A percentile compares a stretch with the other conserved stretches of the same genome.
These are phyloP conservation scores for Papilio elwesi DNA, from an alignment of 2,888 invertebrate species.

Conservation along the genomic window DNA sequence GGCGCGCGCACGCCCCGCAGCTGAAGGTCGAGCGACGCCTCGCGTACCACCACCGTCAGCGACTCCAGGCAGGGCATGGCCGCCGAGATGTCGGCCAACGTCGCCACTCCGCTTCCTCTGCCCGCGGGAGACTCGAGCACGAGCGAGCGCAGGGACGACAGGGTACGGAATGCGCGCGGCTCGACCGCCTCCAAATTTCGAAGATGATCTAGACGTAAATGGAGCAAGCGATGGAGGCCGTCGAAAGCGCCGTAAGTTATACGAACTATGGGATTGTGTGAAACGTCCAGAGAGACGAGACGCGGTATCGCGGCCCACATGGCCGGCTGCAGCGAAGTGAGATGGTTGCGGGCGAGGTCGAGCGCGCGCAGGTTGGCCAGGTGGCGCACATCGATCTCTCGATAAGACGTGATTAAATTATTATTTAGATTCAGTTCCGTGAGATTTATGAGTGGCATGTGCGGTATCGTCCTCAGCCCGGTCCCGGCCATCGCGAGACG, in stretches of 20 bases:
- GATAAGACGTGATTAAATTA: slow-evolving; percentile 87
- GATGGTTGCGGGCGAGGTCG: slow-evolving; percentile 87
- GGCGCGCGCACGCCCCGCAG: slow-evolving; percentile 88
- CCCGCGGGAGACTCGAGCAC: slow-evolving; percentile 86
- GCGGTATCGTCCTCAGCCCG: slow-evolving; percentile 87
- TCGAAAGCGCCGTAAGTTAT: slow-evolving; percentile 86
- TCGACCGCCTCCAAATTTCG: slow-evolving; percentile 87
- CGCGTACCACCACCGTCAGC: slow-evolving; percentile 85
- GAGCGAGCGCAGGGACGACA: slow-evolving; percentile 86
- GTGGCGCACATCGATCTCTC: slow-evolving; percentile 86
- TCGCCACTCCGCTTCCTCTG: slow-evolving; percentile 79
- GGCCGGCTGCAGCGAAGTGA: slow-evolving; percentile 87
- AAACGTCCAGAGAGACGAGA: slow-evolving; percentile 89
- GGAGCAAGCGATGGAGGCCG: slow-evolving; percentile 87
- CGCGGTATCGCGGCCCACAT: slow-evolving; percentile 86
- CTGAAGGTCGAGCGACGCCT: slow-evolving; percentile 87
- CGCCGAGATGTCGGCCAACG: slow-evolving; percentile 54
- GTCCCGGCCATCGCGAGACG: slow-evolving; percentile 87
- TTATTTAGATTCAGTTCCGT: slow-evolving; percentile 89
- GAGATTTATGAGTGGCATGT: slow-evolving; percentile 86
- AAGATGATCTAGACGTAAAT: slow-evolving; percentile 87
- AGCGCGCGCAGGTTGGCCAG: slow-evolving; percentile 86
- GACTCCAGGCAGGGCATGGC: slow-evolving; percentile 57
- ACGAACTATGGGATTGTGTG: slow-evolving; percentile 90
- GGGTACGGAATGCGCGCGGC: slow-evolving; percentile 86